Percentiles rank a stretch among this genome's conserved stretches.
phyloP scores from a whole-genome alignment of 2,113 vertebrate genomes.

The Myanophis thanlyinensis region DNA sequence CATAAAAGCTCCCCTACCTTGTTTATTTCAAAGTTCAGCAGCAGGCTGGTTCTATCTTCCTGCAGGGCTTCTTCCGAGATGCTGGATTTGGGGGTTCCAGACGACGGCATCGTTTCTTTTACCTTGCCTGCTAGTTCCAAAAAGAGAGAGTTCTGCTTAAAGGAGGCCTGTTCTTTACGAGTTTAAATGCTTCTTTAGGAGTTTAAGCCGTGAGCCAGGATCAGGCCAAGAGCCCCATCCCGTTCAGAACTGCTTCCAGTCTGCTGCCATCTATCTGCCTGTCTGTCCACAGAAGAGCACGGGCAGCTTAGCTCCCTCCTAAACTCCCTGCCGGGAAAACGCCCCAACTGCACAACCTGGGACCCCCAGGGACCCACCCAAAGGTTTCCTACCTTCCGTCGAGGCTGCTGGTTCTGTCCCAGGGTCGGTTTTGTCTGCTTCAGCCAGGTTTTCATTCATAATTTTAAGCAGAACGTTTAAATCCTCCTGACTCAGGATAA shows the following conservation, averaged over 20 bases:
- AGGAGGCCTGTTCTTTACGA: neutral
- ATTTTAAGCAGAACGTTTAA: constrained; percentile 85
- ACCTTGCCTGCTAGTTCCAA: constrained; percentile 50
- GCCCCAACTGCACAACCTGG: neutral
- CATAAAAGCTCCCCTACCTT: constrained; percentile 73
- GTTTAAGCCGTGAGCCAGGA: neutral
- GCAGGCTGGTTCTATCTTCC: constrained; percentile 77
- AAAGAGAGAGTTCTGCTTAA: neutral
- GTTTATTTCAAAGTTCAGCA: constrained; percentile 90
- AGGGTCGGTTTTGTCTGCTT: constrained; percentile 66
- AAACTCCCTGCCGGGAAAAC: neutral
- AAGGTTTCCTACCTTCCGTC: constrained; percentile 62
- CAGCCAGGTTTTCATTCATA: constrained; percentile 87
- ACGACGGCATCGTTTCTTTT: constrained; percentile 23
- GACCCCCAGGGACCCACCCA: neutral
- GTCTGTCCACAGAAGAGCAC: neutral
- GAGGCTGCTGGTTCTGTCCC: constrained; percentile 48
- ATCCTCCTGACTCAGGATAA: constrained; percentile 87
- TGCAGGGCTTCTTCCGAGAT: constrained; percentile 6
- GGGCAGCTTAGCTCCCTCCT: neutral
- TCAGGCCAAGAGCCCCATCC: neutral
- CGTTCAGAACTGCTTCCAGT: accelerated
- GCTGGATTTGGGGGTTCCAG: constrained; percentile 31
- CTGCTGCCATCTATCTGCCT: neutral
- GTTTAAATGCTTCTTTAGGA: neutral